Evolutionary conservation across 2,888 invertebrate species (phyloP), one percentile per base, ranked within the genome.

Genomic region (Corythucha ciliata): DNA sequence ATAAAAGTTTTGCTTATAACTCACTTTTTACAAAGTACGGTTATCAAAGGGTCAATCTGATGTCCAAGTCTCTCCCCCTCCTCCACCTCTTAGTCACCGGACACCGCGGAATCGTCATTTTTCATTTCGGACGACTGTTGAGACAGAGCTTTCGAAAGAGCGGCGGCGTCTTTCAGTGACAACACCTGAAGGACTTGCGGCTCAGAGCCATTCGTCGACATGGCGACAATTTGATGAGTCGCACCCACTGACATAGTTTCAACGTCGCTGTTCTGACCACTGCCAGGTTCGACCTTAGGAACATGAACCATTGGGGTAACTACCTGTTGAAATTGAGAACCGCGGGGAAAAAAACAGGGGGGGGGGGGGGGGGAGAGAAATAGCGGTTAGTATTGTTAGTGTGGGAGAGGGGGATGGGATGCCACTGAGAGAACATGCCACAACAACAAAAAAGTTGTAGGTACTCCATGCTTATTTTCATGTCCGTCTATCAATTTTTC

Each of bases 201-300:
- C 21, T 56, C 56, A 25, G 37, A 44, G 10, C 54, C 55, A 45
- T 56, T 55, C 12, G 53, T 47, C 8, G 53, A 78, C 75, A 68
- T 83, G 79, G 68, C 82, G 75, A 87, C 83, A 75, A 88, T 85
- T 66, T 86, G 85, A 67, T 83, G 81, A 56, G 85, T 82, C 44
- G 59, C 52, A 16, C 54, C 54, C 10, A 60, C 60, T 24, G 55
- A 56, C 10, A 62, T 58, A 14, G 61, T 57, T 53, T 62, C 63
- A 2, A 62, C 60, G 24, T 62, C 61, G 20, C 57, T 55, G 33
- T 52, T 58, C 34, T 54, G 51, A 83, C 83, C 58, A 63, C 79
- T 81, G 64, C 75, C 75, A 25, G 81, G 80, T 64, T 88, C 88
- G 60, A 86, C 80, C 79, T 87, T 72, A 10, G 73, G 81, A 69